Evolutionary conservation across 2,113 vertebrate genomes (phyloP), one percentile per base, ranked within the genome.

Genomic region (Prochilodus magdalenae): DNA sequence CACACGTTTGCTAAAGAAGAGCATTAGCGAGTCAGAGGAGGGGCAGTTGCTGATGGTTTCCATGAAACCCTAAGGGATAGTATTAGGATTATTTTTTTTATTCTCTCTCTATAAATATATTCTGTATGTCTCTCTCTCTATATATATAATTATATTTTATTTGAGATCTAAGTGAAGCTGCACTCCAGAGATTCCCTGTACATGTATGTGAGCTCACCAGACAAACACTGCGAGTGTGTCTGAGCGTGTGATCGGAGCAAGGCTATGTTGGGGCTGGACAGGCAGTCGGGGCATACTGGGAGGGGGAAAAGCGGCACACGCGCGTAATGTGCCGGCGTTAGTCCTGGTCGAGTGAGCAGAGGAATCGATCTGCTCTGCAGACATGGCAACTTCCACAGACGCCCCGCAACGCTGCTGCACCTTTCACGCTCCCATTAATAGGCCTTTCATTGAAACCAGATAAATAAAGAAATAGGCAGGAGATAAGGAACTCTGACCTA

Each of bases 291-390:
- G 66, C 22, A 76, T 75, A 83, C 59, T 75, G 77, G 40, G n/a
- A n/a, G n/a, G 3, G 77, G 77, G 7, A 55, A 55, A 55, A 55
- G 53, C 53, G 14, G 75, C 65, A 72, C 53, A 30, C 20, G 62
- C 57, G 40, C 60, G 69, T 67, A 81, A 83, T 65, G 80, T 81
- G 80, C 69, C 74, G 57, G 55, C 27, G 84, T 87, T 84, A 77
- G 82, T 87, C 76, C 73, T 59, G 71, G 84, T 53, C 70, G 71
- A 86, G 77, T 69, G 82, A 89, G 75, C 75, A 67, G 69, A 30
- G 24, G 75, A 83, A 86, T 86, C 82, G 60, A 84, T 83, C 80
- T 60, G 69, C 47, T 72, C 53, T 75, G 73, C 75, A 85, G 72
- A 78, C 27, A 78, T 49, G 40, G 27, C 51, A n/a, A 55, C 26